These are phyloP conservation scores for Eupelmus urozonus DNA, from an alignment of 2,888 invertebrate species.

Conservation along the genomic window DNA sequence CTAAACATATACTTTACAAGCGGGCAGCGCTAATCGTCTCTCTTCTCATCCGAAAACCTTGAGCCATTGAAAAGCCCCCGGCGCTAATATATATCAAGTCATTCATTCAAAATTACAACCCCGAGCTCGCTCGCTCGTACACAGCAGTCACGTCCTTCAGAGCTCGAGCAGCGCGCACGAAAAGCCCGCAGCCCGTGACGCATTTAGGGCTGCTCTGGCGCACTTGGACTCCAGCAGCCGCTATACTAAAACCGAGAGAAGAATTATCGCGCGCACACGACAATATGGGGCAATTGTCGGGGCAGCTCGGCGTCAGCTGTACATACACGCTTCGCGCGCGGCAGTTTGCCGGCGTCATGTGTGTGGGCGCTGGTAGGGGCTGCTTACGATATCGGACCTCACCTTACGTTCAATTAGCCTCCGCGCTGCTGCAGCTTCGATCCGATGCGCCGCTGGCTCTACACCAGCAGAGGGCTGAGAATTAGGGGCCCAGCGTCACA, in stretches of 20 bases:
- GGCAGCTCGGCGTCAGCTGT: slow-evolving; percentile 51
- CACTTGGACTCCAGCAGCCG: neutral
- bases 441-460: neutral
- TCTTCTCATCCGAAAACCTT: too few species aligned
- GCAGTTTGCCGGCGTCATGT: slow-evolving; percentile 11
- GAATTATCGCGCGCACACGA: slow-evolving; percentile 28
- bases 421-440: neutral
- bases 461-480: too few species aligned
- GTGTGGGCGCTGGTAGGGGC: slow-evolving; percentile 16
- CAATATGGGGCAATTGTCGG: slow-evolving; percentile 30
- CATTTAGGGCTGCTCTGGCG: neutral
- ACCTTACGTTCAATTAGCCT: slow-evolving; percentile 51
- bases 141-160: too few species aligned
- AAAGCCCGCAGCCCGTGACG: neutral
- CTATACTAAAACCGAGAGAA: slow-evolving; percentile 1
- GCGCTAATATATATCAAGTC: too few species aligned
- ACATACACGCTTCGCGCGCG: slow-evolving; percentile 15
- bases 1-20: too few species aligned
- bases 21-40: too few species aligned
- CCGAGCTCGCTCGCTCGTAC: too few species aligned
- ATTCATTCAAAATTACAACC: too few species aligned
- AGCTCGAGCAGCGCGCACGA: too few species aligned
- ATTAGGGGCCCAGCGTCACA: slow-evolving; percentile 35
- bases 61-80: too few species aligned
- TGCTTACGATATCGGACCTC: neutral